A percentile compares a stretch with the other conserved stretches of the same genome.
Conservation (phyloP, 2,888 invertebrate genomes). For the Scelioninae gen. 1 region DNA sequence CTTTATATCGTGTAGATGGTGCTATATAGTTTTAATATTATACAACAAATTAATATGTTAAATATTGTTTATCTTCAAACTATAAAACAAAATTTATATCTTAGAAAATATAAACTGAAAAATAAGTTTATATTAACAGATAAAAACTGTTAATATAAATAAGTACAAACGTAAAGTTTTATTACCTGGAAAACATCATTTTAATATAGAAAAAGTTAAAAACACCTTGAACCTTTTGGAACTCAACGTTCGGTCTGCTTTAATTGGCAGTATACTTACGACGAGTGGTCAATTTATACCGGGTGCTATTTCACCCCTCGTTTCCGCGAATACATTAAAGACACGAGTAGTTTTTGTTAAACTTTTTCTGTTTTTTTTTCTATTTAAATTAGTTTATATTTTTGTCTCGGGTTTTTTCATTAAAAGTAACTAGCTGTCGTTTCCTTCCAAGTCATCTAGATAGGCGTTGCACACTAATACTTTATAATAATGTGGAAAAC, state of each 20-base stretch:
- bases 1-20: no score
- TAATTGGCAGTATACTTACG: constrained; percentile 79
- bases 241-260: constrained; percentile 71
- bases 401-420: constrained; percentile 78
- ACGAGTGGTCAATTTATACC: constrained; percentile 72
- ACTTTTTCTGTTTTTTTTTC: constrained; percentile 49
- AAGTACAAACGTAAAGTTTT: no score
- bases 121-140: no score
- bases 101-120: no score
- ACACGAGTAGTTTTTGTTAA: constrained; percentile 71
- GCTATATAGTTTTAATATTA: no score
- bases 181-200: background rate
- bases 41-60: no score
- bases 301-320: constrained; percentile 75
- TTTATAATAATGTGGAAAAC: constrained; percentile 65
- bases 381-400: constrained; percentile 28
- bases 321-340: constrained; percentile 82
- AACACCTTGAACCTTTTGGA: constrained; percentile 49
- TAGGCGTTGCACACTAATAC: constrained; percentile 48
- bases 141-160: no score
- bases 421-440: constrained; percentile 74
- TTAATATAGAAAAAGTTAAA: constrained; percentile 6
- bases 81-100: no score
- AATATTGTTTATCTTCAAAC: no score
- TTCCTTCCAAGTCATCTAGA: constrained; percentile 42